A percentile compares a stretch with the other conserved stretches of the same genome.
Conservation (phyloP, 92 coral and sea anemone species). For the Blastomussa wellsi region DNA sequence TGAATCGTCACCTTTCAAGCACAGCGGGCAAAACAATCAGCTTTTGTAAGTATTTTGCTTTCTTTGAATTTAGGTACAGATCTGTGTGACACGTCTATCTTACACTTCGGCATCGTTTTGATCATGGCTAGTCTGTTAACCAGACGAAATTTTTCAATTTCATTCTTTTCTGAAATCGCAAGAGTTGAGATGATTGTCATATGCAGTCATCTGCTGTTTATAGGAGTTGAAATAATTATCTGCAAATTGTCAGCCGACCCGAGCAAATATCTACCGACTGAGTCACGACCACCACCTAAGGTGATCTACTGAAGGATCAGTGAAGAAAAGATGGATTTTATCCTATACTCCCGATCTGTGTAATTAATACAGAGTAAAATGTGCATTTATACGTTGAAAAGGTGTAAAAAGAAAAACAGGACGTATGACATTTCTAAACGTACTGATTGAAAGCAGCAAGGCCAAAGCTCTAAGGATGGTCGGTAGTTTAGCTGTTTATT, state of each 20-base stretch:
- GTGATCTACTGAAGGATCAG: neutral
- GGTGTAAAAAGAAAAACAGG: neutral
- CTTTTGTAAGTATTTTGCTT: conserved; percentile 11
- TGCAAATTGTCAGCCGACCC: neutral
- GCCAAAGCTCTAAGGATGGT: neutral
- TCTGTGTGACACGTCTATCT: neutral
- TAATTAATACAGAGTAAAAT: neutral
- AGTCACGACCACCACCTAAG: neutral
- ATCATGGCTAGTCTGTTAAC: neutral
- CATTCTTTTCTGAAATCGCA: neutral
- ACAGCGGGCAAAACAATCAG: neutral
- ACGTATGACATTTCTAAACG: neutral
- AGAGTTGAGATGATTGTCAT: neutral
- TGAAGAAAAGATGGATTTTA: neutral
- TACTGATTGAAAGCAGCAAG: neutral
- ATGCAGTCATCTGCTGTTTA: neutral
- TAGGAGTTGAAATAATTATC: conserved; percentile 10
- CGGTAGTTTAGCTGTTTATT: neutral
- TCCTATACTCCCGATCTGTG: neutral
- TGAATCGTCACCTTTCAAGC: neutral
- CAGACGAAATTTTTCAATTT: neutral
- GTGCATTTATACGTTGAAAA: neutral
- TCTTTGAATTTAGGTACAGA: neutral
- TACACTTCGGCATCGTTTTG: neutral
- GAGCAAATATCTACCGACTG: neutral